These are phyloP conservation scores for Podiceps cristatus DNA, from an alignment of 2,113 vertebrate genomes.

Conservation along the genomic window DNA sequence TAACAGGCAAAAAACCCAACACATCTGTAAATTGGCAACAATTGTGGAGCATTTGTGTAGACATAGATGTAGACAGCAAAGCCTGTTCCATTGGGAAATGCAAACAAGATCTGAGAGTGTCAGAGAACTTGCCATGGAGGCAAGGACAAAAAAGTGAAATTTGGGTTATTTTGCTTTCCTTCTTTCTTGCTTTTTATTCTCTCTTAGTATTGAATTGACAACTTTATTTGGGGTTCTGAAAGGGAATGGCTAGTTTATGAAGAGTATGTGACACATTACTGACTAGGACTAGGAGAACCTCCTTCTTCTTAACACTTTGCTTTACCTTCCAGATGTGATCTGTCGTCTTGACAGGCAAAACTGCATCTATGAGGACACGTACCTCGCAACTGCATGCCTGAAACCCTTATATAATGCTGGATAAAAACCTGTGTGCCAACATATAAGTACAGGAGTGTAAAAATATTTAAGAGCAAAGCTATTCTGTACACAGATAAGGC, in stretches of 20 bases:
- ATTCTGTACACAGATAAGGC: background rate
- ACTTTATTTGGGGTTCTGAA: background rate
- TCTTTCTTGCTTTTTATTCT: background rate
- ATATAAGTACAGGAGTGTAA: background rate
- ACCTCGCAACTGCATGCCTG: background rate
- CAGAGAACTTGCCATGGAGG: background rate
- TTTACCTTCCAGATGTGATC: background rate
- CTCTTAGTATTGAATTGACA: background rate
- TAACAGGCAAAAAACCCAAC: background rate
- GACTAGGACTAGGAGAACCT: background rate
- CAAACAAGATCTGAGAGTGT: background rate
- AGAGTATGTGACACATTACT: background rate
- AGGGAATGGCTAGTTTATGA: background rate
- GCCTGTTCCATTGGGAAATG: background rate
- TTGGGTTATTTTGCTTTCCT: background rate
- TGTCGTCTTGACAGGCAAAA: background rate
- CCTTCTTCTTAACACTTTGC: background rate
- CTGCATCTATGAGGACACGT: background rate
- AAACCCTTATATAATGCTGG: background rate
- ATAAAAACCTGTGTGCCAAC: background rate
- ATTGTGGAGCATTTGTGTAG: background rate
- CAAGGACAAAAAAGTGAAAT: background rate
- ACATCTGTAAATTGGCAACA: background rate
- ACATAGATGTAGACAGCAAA: background rate
- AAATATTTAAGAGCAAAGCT: background rate